These are phyloP conservation scores for Samia ricini DNA, from an alignment of 1,140 invertebrate species.

Conservation along the genomic window DNA sequence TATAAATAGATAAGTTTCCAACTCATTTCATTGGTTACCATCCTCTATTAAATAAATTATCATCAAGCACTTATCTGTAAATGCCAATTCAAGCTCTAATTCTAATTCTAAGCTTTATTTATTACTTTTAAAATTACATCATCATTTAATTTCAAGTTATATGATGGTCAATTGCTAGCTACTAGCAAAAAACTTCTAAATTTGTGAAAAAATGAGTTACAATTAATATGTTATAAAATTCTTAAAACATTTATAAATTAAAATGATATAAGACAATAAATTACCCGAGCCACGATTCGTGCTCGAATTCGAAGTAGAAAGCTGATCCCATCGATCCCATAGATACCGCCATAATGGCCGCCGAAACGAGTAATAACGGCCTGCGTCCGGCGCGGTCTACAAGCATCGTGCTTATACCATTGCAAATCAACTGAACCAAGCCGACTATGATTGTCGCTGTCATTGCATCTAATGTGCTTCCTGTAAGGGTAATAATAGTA, in stretches of 20 bases:
- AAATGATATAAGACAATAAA: conserved; percentile 17
- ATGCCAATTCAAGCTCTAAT: too few species aligned
- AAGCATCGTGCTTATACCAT: conserved; percentile 80
- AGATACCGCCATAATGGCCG: conserved; percentile 80
- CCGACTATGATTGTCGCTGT: conserved; percentile 85
- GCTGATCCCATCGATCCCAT: conserved; percentile 81
- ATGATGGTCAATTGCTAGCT: too few species aligned
- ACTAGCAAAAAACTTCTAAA: too few species aligned
- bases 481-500: conserved; percentile 30
- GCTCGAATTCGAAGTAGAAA: conserved; percentile 80
- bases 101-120: too few species aligned
- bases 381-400: conserved; percentile 84
- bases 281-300: conserved; percentile 70
- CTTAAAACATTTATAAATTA: too few species aligned
- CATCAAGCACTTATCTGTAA: too few species aligned
- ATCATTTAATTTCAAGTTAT: background rate
- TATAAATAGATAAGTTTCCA: background rate
- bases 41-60: too few species aligned
- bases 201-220: too few species aligned
- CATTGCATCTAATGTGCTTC: conserved; percentile 77
- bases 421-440: conserved; percentile 84
- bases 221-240: too few species aligned
- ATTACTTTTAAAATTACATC: background rate
- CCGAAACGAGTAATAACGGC: conserved; percentile 83
- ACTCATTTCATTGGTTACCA: too few species aligned